Conservation (phyloP, 2,113 vertebrate species). For the Zootoca vivipara region DNA sequence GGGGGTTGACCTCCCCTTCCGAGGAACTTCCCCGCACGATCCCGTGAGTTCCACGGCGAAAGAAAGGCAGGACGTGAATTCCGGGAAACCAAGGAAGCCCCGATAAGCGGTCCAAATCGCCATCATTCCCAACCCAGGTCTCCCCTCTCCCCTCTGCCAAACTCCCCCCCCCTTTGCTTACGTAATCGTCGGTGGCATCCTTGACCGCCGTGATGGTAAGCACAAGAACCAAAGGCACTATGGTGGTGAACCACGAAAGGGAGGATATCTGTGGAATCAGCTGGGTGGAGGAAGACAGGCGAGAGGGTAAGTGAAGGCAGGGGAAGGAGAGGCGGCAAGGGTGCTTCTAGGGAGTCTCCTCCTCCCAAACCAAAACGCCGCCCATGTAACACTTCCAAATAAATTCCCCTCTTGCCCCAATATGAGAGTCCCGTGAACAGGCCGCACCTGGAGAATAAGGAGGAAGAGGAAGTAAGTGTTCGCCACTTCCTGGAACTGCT, state of each 20-base stretch:
- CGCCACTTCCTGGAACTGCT: constrained; percentile 98
- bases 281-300: constrained; percentile 60
- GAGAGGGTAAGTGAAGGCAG: not conserved
- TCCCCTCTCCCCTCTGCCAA: too few relatives aligned
- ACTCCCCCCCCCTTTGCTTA: constrained; percentile 67
- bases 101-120: not conserved
- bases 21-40: too few relatives aligned
- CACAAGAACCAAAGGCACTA: constrained; percentile 97
- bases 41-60: too few relatives aligned
- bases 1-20: too few relatives aligned
- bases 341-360: not conserved
- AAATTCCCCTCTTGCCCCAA: not conserved
- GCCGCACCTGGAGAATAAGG: constrained; percentile 91
- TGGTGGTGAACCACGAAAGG: constrained; percentile 97
- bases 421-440: rapidly evolving
- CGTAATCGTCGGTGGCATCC: constrained; percentile 95
- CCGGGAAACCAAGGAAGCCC: too few relatives aligned
- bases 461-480: constrained; percentile 98
- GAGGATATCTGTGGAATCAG: constrained; percentile 97
- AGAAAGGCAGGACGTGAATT: too few relatives aligned
- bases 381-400: not conserved
- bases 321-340: not conserved
- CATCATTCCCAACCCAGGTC: not conserved
- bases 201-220: constrained; percentile 96
- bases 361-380: not conserved